These are phyloP conservation scores for Cerceris ruficornis DNA, from an alignment of 2,888 invertebrate species.

Conservation along the genomic window DNA sequence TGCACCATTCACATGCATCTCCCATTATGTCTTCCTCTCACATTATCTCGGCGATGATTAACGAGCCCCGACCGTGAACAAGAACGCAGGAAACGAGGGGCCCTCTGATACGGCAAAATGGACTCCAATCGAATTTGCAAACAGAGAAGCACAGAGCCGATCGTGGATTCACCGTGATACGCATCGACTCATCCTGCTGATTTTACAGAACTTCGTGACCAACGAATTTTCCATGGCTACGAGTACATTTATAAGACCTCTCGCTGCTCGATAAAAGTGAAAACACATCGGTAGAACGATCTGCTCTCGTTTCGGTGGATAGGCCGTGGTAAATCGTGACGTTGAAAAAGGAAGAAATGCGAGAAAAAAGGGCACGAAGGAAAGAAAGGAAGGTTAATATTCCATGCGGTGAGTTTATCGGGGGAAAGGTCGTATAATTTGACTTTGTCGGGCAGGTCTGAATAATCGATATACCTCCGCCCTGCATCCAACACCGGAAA, in stretches of 20 bases:
- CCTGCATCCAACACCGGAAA: conserved; percentile 68
- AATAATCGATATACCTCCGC: conserved; percentile 75
- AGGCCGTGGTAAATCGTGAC: conserved; percentile 44
- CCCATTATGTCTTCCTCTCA: conserved; percentile 58
- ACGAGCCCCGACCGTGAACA: conserved; percentile 50
- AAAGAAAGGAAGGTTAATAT: conserved; percentile 54
- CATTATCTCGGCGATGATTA: conserved; percentile 62
- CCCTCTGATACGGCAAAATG: conserved; percentile 39
- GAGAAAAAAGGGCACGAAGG: not conserved
- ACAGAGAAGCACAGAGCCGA: conserved; percentile 20
- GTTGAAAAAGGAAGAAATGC: conserved; percentile 19
- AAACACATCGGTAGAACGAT: too few relatives aligned
- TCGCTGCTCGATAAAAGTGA: too few relatives aligned
- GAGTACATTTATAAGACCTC: too few relatives aligned
- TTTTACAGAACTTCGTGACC: too few relatives aligned
- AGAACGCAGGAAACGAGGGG: conserved; percentile 49
- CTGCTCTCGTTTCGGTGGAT: not conserved
- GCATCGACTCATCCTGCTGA: too few relatives aligned
- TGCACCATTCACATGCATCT: conserved; percentile 53
- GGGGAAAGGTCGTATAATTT: conserved; percentile 72
- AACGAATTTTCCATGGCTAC: too few relatives aligned
- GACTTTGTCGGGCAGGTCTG: conserved; percentile 69
- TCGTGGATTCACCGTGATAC: not conserved
- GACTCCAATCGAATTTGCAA: conserved; percentile 60
- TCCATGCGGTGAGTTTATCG: conserved; percentile 66